phyloP scores from a whole-genome alignment of 2,888 invertebrate genomes.

The Halictus quadricinctus region DNA sequence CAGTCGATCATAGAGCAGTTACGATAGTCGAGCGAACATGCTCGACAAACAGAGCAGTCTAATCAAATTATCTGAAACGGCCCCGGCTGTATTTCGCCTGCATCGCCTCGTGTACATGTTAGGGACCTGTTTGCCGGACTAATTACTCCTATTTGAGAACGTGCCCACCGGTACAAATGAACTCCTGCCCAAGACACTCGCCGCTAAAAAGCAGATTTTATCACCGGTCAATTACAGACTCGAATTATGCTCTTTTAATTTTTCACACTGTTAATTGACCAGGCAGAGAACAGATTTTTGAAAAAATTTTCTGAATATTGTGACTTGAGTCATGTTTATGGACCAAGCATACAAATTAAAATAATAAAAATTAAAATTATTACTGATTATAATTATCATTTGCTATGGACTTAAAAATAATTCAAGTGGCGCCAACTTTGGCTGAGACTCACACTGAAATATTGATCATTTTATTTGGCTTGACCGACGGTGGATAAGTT shows the following conservation, averaged over 20 bases:
- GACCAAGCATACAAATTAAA: no score
- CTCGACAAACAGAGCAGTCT: neutral
- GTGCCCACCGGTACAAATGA: neutral
- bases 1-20: neutral
- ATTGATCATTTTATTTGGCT: neutral
- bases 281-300: no score
- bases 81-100: neutral
- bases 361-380: no score
- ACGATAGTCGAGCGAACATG: neutral
- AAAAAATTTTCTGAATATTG: no score
- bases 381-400: no score
- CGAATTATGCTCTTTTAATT: no score
- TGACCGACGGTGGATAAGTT: conserved; percentile 10
- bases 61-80: neutral
- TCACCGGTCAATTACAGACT: no score
- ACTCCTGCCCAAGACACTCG: neutral
- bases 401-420: neutral
- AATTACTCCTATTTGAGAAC: neutral
- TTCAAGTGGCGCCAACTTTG: neutral
- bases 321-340: neutral
- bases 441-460: neutral
- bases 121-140: neutral
- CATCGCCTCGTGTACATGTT: neutral
- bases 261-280: no score
- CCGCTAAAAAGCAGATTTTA: no score